phyloP scores from a whole-genome alignment of 2,113 vertebrate genomes.

The Motacilla alba region DNA sequence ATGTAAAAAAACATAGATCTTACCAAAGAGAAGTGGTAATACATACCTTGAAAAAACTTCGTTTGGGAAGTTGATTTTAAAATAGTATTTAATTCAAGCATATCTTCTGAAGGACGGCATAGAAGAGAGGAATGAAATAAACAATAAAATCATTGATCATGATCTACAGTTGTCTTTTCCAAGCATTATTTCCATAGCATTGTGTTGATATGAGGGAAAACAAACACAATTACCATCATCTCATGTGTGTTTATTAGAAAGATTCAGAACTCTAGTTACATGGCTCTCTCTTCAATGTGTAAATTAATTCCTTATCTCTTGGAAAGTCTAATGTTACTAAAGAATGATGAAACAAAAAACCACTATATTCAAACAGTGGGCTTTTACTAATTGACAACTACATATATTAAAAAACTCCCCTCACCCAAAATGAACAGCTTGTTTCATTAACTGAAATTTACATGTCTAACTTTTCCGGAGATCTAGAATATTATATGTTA shows the following conservation, averaged over 20 bases:
- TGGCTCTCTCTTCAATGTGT: neutral
- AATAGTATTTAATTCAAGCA: neutral
- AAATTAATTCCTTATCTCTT: neutral
- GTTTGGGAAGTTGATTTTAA: neutral
- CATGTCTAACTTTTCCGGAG: neutral
- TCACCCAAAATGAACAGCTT: neutral
- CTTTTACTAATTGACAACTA: neutral
- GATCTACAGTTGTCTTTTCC: neutral
- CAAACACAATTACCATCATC: neutral
- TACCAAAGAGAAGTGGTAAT: neutral
- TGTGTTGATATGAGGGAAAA: neutral
- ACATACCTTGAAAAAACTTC: neutral
- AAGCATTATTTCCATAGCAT: neutral
- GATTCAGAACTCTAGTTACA: neutral
- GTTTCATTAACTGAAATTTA: neutral
- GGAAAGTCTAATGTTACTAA: neutral
- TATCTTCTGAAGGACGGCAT: neutral
- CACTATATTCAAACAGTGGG: neutral
- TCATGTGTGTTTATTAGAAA: neutral
- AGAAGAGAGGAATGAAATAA: neutral
- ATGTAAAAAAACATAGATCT: neutral
- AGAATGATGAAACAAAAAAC: neutral
- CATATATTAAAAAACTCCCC: accelerated
- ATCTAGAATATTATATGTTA: neutral
- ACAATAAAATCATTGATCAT: neutral